Base-by-base conservation (phyloP, 2,797 vertebrate genomes). In the Trachurus trachurus region DNA sequence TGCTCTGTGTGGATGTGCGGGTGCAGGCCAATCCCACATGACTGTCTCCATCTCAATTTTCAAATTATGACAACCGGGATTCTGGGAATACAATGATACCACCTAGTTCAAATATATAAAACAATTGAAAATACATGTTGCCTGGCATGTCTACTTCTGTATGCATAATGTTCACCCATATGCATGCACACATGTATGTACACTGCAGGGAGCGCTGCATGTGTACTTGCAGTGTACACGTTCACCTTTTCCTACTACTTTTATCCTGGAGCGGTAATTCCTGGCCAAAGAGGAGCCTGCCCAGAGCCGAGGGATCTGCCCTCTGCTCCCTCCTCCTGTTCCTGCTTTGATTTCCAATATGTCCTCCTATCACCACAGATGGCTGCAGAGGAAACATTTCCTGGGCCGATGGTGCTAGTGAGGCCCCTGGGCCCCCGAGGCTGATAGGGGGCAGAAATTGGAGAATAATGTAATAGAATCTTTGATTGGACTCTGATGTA, bases 391-490 rank as follows among this genome's bases (percentile, higher is more conserved):
- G 95, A 94, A 96, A 94, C 91, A 93, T 94, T 95, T 95, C 90
- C 85, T 85, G 94, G 88, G 71, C 92, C 92, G 92, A 85, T 80
- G 83, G 89, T 93, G 88, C 93, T 93, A 85, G 94, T 37, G 88
- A 89, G 86, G 92, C 94, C 92, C 89, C 71, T 87, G 91, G 95
- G 92, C 87, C 91, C 86, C 88, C 1, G 19, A 71, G 88, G 85
- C 85, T 81, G 93, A 92, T 85, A 86, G 90, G 81, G 87, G 79
- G 78, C 84, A 93, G 91, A 95, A 96, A 97, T 93, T 93, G 94
- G 93, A 96, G 96, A 96, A 95, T 96, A 96, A 96, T 96, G 94
- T 95, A 95, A 96, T 94, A 94, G 95, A 97, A 96, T 97, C 96
- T 96, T 96, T 97, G 94, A 96, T 95, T 95, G 94, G 94, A 74